Conservation (phyloP, 2,113 vertebrate genomes). For the Axis porcinus region DNA sequence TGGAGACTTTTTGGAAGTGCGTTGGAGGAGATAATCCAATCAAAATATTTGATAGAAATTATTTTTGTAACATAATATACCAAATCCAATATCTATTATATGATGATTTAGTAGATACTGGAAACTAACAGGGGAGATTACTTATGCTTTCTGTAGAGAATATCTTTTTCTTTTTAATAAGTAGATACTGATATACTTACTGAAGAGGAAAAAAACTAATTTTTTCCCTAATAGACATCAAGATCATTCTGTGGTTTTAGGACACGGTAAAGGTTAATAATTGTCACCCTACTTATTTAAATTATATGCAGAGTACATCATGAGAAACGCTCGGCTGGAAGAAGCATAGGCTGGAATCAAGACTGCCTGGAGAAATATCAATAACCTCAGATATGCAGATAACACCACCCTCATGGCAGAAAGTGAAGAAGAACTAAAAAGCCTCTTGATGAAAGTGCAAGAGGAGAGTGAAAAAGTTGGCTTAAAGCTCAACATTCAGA, state of each 20-base stretch:
- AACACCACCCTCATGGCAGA: too few species aligned
- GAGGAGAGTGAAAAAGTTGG: too few species aligned
- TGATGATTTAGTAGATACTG: background rate
- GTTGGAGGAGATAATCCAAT: background rate
- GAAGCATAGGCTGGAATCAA: too few species aligned
- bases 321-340: too few species aligned
- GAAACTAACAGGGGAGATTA: background rate
- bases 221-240: background rate
- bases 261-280: background rate
- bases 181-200: background rate
- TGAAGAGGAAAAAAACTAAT: background rate
- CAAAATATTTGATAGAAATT: background rate
- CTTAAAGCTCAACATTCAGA: too few species aligned
- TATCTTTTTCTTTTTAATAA: background rate
- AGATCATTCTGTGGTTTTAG: background rate
- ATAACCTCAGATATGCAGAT: too few species aligned
- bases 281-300: too few species aligned
- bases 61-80: background rate
- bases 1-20: background rate
- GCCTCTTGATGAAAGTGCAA: too few species aligned
- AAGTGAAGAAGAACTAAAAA: too few species aligned
- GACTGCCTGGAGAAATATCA: too few species aligned
- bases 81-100: background rate
- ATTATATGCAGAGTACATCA: background rate
- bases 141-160: background rate